Evolutionary conservation across 1,140 invertebrate genomes (phyloP), one percentile per base, ranked within the genome.

Genomic region (Leptoteleia sp.): DNA sequence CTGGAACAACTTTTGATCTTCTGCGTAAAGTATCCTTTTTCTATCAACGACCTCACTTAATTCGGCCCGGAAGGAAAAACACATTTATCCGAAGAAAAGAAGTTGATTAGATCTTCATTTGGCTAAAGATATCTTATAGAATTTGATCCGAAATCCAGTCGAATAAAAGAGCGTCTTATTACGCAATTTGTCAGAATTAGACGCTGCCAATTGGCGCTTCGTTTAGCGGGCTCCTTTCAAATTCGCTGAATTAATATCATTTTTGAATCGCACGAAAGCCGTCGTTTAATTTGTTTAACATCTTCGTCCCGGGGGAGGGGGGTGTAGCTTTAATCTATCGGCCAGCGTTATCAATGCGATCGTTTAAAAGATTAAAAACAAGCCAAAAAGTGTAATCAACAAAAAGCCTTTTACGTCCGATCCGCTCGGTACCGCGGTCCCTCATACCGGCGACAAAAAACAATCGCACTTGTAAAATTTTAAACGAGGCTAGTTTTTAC

Each of bases 51-150:
- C n/a, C n/a, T n/a, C n/a, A n/a, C n/a, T n/a, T n/a, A n/a, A n/a
- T n/a, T n/a, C n/a, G n/a, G n/a, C n/a, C n/a, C n/a, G n/a, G n/a
- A 43, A 54, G 64, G 17, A 47, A 61, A 70, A 35, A 61, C 38
- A 54, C 31, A 43, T 71, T 71, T 61, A 61, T 40, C 64, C 43
- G n/a, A 31, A 57, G 15, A 57, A 55, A 47, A 48, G 50, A 35
- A 47, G 52, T 68, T 68, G 9, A 68, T 68, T 71, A 72, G 29
- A 62, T 54, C 57, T 52, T 55, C 52, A 54, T 62, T 62, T 62
- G 11, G 31, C 40, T 62, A 40, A 61, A 55, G 31, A 68, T 29
- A 45, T 19, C 52, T 55, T 48, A 48, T 48, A 55, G 64, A 47
- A 48, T n/a, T n/a, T n/a, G n/a, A n/a, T n/a, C n/a, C n/a, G n/a